Percentiles rank a stretch among this genome's conserved stretches.
phyloP scores from a whole-genome alignment of 2,113 vertebrate genomes.

The Lipophrys pholis region DNA sequence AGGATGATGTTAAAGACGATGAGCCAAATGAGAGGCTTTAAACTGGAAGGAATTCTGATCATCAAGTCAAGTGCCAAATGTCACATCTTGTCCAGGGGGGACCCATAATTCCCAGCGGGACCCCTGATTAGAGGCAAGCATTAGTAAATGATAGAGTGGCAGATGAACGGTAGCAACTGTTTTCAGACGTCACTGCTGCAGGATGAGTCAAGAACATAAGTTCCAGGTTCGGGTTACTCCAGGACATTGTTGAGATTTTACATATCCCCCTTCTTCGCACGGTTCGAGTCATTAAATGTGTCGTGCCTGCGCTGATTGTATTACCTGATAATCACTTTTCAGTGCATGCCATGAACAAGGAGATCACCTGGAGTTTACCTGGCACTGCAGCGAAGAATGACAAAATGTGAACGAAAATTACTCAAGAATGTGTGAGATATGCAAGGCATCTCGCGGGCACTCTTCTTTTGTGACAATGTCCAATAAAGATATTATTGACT shows the following conservation, averaged over 20 bases:
- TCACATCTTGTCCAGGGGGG: conserved; percentile 27
- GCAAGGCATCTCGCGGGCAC: conserved; percentile 22
- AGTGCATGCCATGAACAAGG: too few relatives aligned
- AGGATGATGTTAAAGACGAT: conserved; percentile 9
- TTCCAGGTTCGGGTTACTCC: conserved; percentile 31
- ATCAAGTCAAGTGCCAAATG: conserved; percentile 46
- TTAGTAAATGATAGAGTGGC: conserved; percentile 57
- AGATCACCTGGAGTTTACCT: too few relatives aligned
- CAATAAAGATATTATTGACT: conserved; percentile 73
- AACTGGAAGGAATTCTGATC: conserved; percentile 54
- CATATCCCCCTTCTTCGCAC: conserved; percentile 1
- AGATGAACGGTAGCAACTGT: conserved; percentile 65
- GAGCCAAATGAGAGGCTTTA: conserved; percentile 44
- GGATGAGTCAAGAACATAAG: conserved; percentile 41
- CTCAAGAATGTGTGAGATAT: neutral
- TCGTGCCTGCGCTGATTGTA: neutral
- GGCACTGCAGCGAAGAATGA: neutral
- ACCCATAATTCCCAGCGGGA: conserved; percentile 31
- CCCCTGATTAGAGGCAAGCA: conserved; percentile 40
- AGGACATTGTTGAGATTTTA: conserved; percentile 30
- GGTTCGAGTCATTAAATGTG: conserved; percentile 3
- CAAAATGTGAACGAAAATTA: neutral
- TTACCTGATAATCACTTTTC: neutral
- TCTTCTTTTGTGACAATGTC: conserved; percentile 42
- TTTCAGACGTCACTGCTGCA: conserved; percentile 9